These are phyloP conservation scores for Zaprionus lachaisei DNA, from an alignment of 1,140 invertebrate species.

Conservation along the genomic window DNA sequence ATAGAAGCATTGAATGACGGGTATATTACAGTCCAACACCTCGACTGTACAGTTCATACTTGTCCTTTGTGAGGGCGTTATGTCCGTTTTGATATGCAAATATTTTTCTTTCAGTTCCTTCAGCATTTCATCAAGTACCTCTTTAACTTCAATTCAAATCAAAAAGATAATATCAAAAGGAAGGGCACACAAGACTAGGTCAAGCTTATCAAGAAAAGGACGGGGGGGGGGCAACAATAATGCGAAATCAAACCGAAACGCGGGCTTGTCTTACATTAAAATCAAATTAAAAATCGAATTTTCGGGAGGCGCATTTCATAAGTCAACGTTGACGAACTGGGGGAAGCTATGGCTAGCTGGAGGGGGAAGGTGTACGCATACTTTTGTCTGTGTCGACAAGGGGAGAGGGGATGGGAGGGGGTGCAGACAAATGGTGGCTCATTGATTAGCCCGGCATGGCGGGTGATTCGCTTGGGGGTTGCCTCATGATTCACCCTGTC, in stretches of 20 bases:
- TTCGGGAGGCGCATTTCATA: conserved; percentile 6
- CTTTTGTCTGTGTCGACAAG: not conserved
- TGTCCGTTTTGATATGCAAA: not conserved
- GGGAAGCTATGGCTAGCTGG: not conserved
- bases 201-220: not conserved
- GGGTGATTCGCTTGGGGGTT: conserved; percentile 27
- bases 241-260: conserved; percentile 2
- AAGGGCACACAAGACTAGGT: not conserved
- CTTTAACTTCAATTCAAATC: not conserved
- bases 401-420: not conserved
- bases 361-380: not conserved
- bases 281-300: conserved; percentile 33
- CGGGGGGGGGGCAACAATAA: not conserved
- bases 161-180: not conserved
- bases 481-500: conserved; percentile 38
- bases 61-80: no score
- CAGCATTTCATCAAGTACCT: not conserved
- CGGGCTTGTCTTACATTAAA: conserved; percentile 18
- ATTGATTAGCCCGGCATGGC: conserved; percentile 38
- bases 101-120: not conserved
- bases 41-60: no score
- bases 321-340: not conserved
- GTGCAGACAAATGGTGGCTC: conserved; percentile 27
- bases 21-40: no score
- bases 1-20: no score